phyloP scores from a whole-genome alignment of 2,797 vertebrate genomes.

The Poeciliopsis gracilis region DNA sequence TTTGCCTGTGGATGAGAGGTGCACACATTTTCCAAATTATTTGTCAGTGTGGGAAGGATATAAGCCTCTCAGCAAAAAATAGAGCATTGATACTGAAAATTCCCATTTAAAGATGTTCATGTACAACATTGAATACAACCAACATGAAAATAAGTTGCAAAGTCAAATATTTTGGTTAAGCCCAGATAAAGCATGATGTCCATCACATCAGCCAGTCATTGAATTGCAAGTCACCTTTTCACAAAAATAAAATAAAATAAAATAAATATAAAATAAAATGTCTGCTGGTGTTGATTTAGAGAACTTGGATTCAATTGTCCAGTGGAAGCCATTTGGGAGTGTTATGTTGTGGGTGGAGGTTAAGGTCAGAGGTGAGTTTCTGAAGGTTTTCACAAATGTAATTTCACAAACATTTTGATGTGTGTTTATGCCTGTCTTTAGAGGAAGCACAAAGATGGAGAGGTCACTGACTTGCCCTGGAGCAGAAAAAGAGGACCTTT shows the following conservation, averaged over 20 bases:
- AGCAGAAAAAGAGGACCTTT: slow-evolving; percentile 35
- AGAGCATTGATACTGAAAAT: neutral
- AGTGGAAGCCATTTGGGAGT: slow-evolving; percentile 5
- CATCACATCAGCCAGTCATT: neutral
- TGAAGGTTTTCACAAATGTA: slow-evolving; percentile 46
- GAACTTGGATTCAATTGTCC: slow-evolving; percentile 21
- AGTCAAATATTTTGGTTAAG: neutral
- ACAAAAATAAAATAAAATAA: neutral
- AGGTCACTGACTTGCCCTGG: slow-evolving; percentile 47
- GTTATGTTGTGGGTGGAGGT: slow-evolving; percentile 29
- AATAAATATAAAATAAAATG: neutral
- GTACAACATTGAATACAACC: neutral
- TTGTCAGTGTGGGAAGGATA: neutral
- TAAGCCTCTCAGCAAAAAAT: neutral
- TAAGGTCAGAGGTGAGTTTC: slow-evolving; percentile 41
- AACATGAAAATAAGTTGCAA: neutral
- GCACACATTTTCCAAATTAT: neutral
- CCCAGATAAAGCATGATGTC: neutral
- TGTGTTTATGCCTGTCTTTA: slow-evolving; percentile 39
- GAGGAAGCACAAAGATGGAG: slow-evolving; percentile 24
- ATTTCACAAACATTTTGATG: slow-evolving; percentile 41
- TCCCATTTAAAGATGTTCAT: neutral
- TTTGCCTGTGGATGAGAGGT: neutral
- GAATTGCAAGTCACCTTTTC: neutral
- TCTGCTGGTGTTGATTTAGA: slow-evolving; percentile 8